Conservation (phyloP, 2,888 invertebrate genomes). For the Drosophila atroscutellata region DNA sequence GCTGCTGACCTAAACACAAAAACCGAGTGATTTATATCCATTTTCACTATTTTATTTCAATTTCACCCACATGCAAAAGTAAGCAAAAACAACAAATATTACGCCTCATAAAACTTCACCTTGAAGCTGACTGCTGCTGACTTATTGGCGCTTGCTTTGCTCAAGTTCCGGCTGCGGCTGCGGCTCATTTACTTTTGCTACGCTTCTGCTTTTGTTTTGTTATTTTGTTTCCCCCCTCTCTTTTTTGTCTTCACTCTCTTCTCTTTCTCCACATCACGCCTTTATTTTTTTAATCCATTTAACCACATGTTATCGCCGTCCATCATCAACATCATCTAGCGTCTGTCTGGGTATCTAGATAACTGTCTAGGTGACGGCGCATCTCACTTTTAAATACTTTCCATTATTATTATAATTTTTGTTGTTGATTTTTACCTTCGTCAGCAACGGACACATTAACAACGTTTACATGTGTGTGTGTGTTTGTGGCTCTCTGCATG, state of each 20-base stretch:
- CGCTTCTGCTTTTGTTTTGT: conserved; percentile 43
- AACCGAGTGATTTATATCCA: conserved; percentile 12
- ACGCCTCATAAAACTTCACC: conserved; percentile 68
- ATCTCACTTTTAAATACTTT: conserved; percentile 70
- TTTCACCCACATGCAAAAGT: conserved; percentile 69
- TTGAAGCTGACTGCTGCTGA: conserved; percentile 49
- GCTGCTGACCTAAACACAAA: conserved; percentile 27
- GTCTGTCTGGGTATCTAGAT: conserved; percentile 54
- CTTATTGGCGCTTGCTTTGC: conserved; percentile 30
- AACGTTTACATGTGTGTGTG: conserved; percentile 3
- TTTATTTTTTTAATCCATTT: conserved; percentile 66
- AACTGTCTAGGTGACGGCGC: conserved; percentile 28
- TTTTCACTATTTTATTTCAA: conserved; percentile 50
- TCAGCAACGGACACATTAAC: conserved; percentile 63
- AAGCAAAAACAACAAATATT: conserved; percentile 16
- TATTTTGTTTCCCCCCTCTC: not conserved
- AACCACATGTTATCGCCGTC: conserved; percentile 71
- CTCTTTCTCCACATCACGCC: conserved; percentile 45
- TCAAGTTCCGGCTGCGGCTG: conserved; percentile 72
- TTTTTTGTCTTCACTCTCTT: conserved; percentile 8
- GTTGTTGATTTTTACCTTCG: conserved; percentile 64
- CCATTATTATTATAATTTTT: conserved; percentile 76
- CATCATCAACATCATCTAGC: conserved; percentile 52
- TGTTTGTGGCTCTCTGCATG: conserved; percentile 43
- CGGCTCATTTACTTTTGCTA: conserved; percentile 56